Evolutionary conservation across 2,888 invertebrate species (phyloP).

Genomic region (Eledone cirrhosa): DNA sequence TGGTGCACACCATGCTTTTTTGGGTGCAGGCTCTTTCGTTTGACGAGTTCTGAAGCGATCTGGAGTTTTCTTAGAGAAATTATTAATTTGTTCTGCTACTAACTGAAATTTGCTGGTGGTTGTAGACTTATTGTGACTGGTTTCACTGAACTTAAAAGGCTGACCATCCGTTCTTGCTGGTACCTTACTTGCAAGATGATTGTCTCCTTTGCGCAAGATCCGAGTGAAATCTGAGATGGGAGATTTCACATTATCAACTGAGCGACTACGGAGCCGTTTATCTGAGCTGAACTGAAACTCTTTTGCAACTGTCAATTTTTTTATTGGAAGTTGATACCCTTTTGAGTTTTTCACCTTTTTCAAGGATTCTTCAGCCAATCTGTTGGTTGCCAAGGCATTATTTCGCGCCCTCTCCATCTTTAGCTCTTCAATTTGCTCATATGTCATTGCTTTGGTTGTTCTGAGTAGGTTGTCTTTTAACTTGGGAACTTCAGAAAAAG

Average conservation of each 20-base stretch:
- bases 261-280: slow-evolving; percentile 47
- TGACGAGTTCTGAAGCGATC: slow-evolving; percentile 70
- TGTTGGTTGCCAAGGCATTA: slow-evolving; percentile 50
- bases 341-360: slow-evolving; percentile 43
- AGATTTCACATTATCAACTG: slow-evolving; percentile 16
- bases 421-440: slow-evolving; percentile 59
- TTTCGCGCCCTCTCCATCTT: slow-evolving; percentile 50
- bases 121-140: slow-evolving; percentile 37
- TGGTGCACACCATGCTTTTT: slow-evolving; percentile 34
- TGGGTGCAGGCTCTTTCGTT: slow-evolving; percentile 33
- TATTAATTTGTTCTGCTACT: slow-evolving; percentile 73
- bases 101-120: slow-evolving; percentile 68
- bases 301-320: slow-evolving; percentile 48
- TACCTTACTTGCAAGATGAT: too few relatives aligned
- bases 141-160: slow-evolving; percentile 59
- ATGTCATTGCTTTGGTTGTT: slow-evolving; percentile 37
- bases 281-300: slow-evolving; percentile 60
- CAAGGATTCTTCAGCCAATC: slow-evolving; percentile 51
- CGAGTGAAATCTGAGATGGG: neutral
- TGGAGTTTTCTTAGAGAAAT: slow-evolving; percentile 73
- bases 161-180: slow-evolving; percentile 51
- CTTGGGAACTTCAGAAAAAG: too few relatives aligned
- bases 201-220: slow-evolving; percentile 15
- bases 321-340: slow-evolving; percentile 37
- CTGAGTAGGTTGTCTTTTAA: too few relatives aligned